These are phyloP conservation scores for Abramis brama DNA, from an alignment of 2,113 vertebrate species.

Conservation along the genomic window DNA sequence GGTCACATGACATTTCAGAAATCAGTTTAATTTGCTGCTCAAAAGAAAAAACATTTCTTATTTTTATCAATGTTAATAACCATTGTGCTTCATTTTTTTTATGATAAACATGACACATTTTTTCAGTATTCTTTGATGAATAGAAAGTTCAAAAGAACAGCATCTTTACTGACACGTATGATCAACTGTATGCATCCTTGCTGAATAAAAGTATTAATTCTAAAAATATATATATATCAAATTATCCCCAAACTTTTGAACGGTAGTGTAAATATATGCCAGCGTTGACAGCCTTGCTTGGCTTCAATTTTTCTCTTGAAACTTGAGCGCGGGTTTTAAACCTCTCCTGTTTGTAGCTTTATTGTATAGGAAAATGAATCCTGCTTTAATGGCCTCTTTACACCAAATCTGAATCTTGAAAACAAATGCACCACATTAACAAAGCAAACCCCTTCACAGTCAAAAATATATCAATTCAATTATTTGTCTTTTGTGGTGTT, in stretches of 20 bases:
- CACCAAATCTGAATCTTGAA: not conserved
- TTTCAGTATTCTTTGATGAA: too few relatives aligned
- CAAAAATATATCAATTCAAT: not conserved
- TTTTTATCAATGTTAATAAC: not conserved
- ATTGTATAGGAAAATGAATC: not conserved
- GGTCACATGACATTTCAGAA: not conserved
- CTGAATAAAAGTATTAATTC: not conserved
- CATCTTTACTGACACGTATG: not conserved
- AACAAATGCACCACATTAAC: not conserved
- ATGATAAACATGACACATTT: too few relatives aligned
- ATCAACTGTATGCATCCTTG: not conserved
- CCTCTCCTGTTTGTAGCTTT: not conserved
- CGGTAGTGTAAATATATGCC: not conserved
- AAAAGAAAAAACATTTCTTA: not conserved
- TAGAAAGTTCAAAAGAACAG: not conserved
- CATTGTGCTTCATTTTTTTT: too few relatives aligned
- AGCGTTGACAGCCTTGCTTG: not conserved
- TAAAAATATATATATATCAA: not conserved
- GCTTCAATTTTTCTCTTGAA: slow-evolving; percentile 10
- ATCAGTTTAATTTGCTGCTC: not conserved
- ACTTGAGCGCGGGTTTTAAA: not conserved
- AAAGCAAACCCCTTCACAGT: not conserved
- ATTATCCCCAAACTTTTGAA: not conserved
- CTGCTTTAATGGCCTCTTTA: slow-evolving; percentile 13
- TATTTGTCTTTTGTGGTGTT: not conserved